Evolutionary conservation across 2,888 invertebrate species (phyloP).

Genomic region (Nasonovia ribisnigri): DNA sequence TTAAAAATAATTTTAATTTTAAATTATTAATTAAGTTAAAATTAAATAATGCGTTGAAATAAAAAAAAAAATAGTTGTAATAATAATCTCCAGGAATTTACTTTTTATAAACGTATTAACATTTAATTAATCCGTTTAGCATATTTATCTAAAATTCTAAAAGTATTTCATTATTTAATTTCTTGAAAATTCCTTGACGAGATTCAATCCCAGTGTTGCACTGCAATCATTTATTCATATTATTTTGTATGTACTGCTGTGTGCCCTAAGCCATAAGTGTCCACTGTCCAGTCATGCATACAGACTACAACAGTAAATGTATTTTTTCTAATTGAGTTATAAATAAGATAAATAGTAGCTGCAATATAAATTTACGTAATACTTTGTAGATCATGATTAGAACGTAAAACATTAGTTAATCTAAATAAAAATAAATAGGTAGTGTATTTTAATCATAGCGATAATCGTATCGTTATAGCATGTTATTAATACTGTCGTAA

Average conservation of each 20-base stretch:
- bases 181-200: neutral
- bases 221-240: neutral
- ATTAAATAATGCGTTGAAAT: neutral
- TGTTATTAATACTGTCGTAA: neutral
- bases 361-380: conserved; percentile 7
- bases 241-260: neutral
- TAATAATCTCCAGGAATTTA: neutral
- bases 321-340: neutral
- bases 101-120: neutral
- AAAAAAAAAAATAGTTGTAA: neutral
- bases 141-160: neutral
- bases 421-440: conserved; percentile 11
- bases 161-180: neutral
- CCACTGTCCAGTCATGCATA: neutral
- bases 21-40: neutral
- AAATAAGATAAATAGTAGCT: neutral
- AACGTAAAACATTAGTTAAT: neutral
- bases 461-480: neutral
- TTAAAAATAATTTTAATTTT: too few species aligned
- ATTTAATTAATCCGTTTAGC: neutral
- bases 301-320: neutral
- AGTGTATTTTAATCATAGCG: neutral
- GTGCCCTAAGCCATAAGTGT: neutral
- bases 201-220: too few species aligned
- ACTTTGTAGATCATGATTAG: neutral